phyloP scores from a whole-genome alignment of 2,888 invertebrate species.

The Tetragnatha montana region DNA sequence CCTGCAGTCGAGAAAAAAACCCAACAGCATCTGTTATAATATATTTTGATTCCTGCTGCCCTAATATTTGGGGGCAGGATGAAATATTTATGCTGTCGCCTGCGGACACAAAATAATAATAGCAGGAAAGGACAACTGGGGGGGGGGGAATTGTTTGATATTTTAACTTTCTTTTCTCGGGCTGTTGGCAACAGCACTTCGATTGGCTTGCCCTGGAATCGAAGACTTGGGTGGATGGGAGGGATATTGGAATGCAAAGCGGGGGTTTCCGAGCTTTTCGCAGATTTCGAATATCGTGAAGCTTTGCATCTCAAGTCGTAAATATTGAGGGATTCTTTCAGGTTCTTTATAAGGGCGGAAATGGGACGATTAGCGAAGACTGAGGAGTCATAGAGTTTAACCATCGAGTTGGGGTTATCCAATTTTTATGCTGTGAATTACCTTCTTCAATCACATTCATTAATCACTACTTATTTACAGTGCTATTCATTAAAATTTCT shows the following conservation, averaged over 20 bases:
- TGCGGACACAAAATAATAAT: conserved; percentile 46
- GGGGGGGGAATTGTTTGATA: background rate
- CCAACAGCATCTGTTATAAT: conserved; percentile 42
- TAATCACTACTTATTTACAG: too few species aligned
- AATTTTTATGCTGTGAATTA: too few species aligned
- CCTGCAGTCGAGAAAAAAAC: conserved; percentile 25
- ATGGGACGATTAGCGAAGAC: too few species aligned
- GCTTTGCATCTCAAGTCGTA: too few species aligned
- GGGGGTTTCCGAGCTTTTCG: background rate
- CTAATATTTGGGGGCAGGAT: conserved; percentile 56
- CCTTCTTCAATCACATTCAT: too few species aligned
- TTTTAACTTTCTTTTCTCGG: conserved; percentile 1
- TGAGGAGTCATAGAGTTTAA: too few species aligned
- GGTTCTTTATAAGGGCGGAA: too few species aligned
- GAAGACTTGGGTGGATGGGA: background rate
- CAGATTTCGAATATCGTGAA: too few species aligned
- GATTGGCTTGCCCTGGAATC: background rate
- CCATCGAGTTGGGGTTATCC: too few species aligned
- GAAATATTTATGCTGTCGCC: conserved; percentile 64
- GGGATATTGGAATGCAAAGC: background rate
- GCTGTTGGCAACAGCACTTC: conserved; percentile 4
- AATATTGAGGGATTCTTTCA: too few species aligned
- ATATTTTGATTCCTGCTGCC: conserved; percentile 56
- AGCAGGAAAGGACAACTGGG: background rate
- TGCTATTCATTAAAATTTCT: too few species aligned